Percentiles rank a stretch among this genome's conserved stretches.
phyloP scores from a whole-genome alignment of 1,140 invertebrate species.

The Rhopalosiphum maidis region DNA sequence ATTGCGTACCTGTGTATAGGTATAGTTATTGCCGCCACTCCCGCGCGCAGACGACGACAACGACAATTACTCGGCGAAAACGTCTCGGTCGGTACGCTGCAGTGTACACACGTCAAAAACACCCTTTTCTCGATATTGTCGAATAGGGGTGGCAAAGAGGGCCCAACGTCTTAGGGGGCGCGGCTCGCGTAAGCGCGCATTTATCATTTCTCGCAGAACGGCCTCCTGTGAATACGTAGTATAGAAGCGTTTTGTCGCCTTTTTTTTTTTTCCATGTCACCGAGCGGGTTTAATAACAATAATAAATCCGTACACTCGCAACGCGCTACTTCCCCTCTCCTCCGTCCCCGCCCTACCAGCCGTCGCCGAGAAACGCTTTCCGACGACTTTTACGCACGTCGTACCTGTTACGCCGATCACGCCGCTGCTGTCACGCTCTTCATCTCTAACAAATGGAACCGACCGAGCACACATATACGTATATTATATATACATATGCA shows the following conservation, averaged over 20 bases:
- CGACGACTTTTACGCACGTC: background rate
- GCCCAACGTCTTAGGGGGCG: background rate
- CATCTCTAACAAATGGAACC: background rate
- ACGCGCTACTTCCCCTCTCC: too few relatives aligned
- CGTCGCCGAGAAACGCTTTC: background rate
- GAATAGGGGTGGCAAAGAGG: background rate
- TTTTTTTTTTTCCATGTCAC: background rate
- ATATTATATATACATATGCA: too few relatives aligned
- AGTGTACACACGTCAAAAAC: background rate
- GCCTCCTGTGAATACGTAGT: background rate
- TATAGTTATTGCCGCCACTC: background rate
- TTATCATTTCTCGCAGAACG: slow-evolving; percentile 1
- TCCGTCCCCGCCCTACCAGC: background rate
- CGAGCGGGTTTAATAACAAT: background rate
- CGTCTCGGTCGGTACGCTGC: background rate
- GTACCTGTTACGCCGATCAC: slow-evolving; percentile 26
- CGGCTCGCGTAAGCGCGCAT: background rate
- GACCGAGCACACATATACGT: background rate
- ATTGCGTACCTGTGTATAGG: background rate
- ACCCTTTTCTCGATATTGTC: background rate
- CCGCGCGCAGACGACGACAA: background rate
- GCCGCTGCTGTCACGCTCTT: background rate
- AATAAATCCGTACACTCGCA: background rate
- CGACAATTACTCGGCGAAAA: background rate
- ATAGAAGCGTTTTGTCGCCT: background rate